phyloP scores from a whole-genome alignment of 2,113 vertebrate species.

The Lota lota region DNA sequence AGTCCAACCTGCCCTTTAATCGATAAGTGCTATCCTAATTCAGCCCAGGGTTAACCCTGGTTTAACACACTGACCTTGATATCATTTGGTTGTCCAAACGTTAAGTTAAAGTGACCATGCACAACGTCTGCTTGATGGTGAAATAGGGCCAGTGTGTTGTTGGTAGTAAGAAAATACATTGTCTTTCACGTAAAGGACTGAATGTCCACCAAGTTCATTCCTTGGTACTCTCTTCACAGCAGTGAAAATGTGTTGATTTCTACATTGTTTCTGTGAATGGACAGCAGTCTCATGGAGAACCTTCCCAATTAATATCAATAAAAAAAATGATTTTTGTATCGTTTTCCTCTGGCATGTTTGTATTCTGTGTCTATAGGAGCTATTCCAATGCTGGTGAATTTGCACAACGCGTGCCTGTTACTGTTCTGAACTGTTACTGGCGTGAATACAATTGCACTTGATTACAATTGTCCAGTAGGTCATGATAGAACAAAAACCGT shows the following conservation, averaged over 20 bases:
- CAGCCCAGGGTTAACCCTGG: slow-evolving; percentile 17
- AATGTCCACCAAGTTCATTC: slow-evolving; percentile 22
- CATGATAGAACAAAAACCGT: slow-evolving; percentile 66
- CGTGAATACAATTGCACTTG: slow-evolving; percentile 69
- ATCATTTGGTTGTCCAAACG: slow-evolving; percentile 25
- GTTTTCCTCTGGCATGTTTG: slow-evolving; percentile 65
- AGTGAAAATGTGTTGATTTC: slow-evolving; percentile 32
- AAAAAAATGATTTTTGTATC: slow-evolving; percentile 47
- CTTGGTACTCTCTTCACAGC: slow-evolving; percentile 16
- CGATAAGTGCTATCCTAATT: slow-evolving; percentile 17
- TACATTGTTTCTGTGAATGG: slow-evolving; percentile 38
- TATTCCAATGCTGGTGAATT: slow-evolving; percentile 60
- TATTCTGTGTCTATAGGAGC: slow-evolving; percentile 61
- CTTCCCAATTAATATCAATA: slow-evolving; percentile 47
- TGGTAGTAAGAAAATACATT: slow-evolving; percentile 27
- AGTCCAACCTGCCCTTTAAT: too few relatives aligned
- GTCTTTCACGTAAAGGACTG: slow-evolving; percentile 17
- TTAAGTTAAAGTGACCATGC: slow-evolving; percentile 8
- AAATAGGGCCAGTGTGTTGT: neutral
- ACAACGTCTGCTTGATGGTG: slow-evolving; percentile 23
- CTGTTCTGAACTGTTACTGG: slow-evolving; percentile 11
- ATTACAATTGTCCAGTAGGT: slow-evolving; percentile 58
- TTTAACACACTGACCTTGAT: slow-evolving; percentile 19
- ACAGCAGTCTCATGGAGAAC: slow-evolving; percentile 40
- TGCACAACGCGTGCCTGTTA: slow-evolving; percentile 67